Evolutionary conservation across 2,888 invertebrate genomes (phyloP), one percentile per base, ranked within the genome.

Genomic region (Hypsopygia costalis): DNA sequence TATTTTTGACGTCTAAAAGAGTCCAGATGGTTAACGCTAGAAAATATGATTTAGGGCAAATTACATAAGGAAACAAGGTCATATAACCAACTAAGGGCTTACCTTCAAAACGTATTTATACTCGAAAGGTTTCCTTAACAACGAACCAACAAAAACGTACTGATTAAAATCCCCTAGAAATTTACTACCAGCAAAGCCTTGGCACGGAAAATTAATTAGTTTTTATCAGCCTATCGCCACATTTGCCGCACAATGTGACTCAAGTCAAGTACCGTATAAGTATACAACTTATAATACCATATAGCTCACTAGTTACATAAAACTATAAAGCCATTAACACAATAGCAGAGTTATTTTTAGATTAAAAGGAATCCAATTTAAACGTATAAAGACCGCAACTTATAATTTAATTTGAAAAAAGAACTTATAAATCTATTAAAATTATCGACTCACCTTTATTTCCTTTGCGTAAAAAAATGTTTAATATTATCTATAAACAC

Each of bases 391-490:
- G 29, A 11, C 21, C 25, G 39, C 21, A 41, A 16, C 32, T 40
- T 46, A 34, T 62, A 69, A 69, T 64, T 56, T 44, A 46, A 70
- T 64, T 64, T 54, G 54, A 55, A 52, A 58, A 56, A 51, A 47
- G 44, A 41, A 44, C 50, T 38, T 44, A 42, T 41, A 36, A 51
- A 56, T 51, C 51, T 32, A 40, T n/a, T 22, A 1, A 37, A 34
- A 28, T 20, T 35, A 28, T 40, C 9, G 29, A 53, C 57, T 57
- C 36, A 57, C 57, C 57, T 36, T 37, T 47, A 42, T 40, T 34
- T 44, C 40, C 41, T 12, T 36, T 27, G 39, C 37, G 34, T 49
- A 43, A 37, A 48, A 43, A 50, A 46, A 48, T n/a, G 30, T 37
- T 40, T 35, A 29, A 38, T 31, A n/a, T 39, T 34, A 21, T 38